These are phyloP conservation scores for Sycophila sp. DNA, from an alignment of 1,140 invertebrate species.

Conservation along the genomic window DNA sequence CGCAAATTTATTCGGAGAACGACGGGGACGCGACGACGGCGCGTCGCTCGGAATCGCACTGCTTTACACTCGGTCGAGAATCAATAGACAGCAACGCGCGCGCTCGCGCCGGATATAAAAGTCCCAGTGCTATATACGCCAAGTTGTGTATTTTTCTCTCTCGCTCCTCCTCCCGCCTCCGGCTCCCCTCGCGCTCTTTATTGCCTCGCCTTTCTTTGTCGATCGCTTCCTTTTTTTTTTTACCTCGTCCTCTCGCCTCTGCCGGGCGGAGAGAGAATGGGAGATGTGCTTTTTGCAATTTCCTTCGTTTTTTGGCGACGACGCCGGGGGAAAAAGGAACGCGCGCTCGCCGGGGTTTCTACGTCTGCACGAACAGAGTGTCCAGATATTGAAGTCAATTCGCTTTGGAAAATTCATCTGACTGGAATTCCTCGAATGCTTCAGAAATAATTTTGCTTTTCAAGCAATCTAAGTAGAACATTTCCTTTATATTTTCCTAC, in stretches of 20 bases:
- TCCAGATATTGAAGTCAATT: no score
- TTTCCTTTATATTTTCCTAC: no score
- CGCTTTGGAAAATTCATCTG: no score
- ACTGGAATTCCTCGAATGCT: background rate
- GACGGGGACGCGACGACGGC: conserved; percentile 49
- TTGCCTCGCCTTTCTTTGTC: conserved; percentile 35
- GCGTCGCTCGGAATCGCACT: conserved; percentile 54
- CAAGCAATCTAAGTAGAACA: no score
- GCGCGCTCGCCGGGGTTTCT: no score
- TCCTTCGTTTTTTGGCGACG: conserved; percentile 4
- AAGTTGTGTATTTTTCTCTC: conserved; percentile 51
- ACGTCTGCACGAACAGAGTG: no score
- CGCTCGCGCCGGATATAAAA: conserved; percentile 56
- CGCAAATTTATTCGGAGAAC: conserved; percentile 63
- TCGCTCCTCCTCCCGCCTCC: conserved; percentile 40
- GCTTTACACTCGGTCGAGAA: conserved; percentile 62
- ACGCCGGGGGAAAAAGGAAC: background rate
- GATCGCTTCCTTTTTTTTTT: background rate
- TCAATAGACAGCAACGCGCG: conserved; percentile 58
- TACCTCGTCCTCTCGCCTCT: background rate
- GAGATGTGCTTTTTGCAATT: conserved; percentile 28
- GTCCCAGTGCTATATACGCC: conserved; percentile 49
- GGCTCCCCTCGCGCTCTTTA: no score
- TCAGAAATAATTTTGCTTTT: background rate
- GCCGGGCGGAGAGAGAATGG: no score